phyloP scores from a whole-genome alignment of 2,113 vertebrate species.

The Callorhinus ursinus region DNA sequence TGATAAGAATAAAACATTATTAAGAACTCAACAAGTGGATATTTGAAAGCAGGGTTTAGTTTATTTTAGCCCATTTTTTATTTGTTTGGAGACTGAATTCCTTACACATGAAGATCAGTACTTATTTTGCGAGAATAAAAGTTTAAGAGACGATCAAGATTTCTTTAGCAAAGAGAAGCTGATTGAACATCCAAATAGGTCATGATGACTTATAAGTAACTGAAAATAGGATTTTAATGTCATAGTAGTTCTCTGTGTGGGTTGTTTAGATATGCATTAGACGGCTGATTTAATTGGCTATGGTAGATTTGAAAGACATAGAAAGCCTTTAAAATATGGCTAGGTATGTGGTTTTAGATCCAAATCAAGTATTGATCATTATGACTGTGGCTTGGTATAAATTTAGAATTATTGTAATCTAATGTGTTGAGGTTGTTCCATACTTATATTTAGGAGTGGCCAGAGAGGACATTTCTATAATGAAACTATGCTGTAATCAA shows the following conservation, averaged over 20 bases:
- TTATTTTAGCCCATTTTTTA: conserved; percentile 30
- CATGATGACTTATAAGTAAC: conserved; percentile 5
- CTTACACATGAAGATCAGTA: neutral
- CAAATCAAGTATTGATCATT: conserved; percentile 44
- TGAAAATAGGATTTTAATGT: conserved; percentile 41
- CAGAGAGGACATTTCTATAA: conserved; percentile 41
- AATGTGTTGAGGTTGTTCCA: conserved; percentile 16
- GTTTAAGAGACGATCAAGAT: conserved; percentile 12
- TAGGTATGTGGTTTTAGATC: conserved; percentile 37
- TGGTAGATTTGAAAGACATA: conserved; percentile 22
- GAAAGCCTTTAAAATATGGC: conserved; percentile 38
- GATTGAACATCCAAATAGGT: neutral
- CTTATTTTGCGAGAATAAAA: conserved; percentile 22
- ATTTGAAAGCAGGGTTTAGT: conserved; percentile 49
- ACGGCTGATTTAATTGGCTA: conserved; percentile 20
- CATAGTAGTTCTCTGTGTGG: conserved; percentile 17
- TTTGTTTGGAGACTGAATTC: conserved; percentile 28
- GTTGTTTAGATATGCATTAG: conserved; percentile 4
- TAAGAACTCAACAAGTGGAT: neutral
- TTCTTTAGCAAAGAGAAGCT: conserved; percentile 52
- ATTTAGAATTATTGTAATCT: conserved; percentile 57
- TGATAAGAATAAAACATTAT: conserved; percentile 23
- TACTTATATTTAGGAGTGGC: conserved; percentile 13
- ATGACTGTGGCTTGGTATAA: neutral
- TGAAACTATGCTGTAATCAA: conserved; percentile 46